These are phyloP conservation scores for Myotis planiceps DNA, from an alignment of 2,797 vertebrate species.

Conservation along the genomic window DNA sequence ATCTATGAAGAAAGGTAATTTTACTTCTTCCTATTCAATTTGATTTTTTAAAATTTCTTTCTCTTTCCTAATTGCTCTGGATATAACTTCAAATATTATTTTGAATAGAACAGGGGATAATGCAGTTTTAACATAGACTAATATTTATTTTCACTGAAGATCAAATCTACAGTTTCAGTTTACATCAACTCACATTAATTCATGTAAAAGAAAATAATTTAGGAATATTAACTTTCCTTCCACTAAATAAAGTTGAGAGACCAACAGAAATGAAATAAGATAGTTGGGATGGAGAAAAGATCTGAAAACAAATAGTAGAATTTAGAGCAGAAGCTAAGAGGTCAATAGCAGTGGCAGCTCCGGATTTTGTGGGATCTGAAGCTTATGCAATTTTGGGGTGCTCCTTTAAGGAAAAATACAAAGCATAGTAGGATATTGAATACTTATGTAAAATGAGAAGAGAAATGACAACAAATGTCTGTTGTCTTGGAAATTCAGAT, in stretches of 20 bases:
- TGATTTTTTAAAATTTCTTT: not conserved
- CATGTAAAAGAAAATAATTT: slow-evolving; percentile 8
- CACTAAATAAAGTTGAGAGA: not conserved
- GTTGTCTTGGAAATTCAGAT: slow-evolving; percentile 17
- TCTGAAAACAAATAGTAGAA: not conserved
- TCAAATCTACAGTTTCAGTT: not conserved
- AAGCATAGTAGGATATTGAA: not conserved
- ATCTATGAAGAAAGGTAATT: not conserved
- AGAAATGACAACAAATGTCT: not conserved
- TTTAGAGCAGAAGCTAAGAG: not conserved
- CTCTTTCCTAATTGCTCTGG: not conserved
- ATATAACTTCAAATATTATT: not conserved
- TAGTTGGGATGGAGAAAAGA: not conserved
- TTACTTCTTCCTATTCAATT: not conserved
- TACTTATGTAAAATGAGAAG: not conserved
- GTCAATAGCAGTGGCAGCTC: not conserved
- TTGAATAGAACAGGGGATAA: not conserved
- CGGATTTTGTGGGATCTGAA: not conserved
- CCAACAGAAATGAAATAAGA: slow-evolving; percentile 13
- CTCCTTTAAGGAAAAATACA: not conserved
- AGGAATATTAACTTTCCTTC: not conserved
- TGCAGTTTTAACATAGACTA: not conserved
- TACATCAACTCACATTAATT: not conserved
- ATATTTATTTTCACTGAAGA: not conserved
- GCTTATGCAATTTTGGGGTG: not conserved